These are phyloP conservation scores for Percina caprodes DNA, from an alignment of 2,113 vertebrate genomes.

Conservation along the genomic window DNA sequence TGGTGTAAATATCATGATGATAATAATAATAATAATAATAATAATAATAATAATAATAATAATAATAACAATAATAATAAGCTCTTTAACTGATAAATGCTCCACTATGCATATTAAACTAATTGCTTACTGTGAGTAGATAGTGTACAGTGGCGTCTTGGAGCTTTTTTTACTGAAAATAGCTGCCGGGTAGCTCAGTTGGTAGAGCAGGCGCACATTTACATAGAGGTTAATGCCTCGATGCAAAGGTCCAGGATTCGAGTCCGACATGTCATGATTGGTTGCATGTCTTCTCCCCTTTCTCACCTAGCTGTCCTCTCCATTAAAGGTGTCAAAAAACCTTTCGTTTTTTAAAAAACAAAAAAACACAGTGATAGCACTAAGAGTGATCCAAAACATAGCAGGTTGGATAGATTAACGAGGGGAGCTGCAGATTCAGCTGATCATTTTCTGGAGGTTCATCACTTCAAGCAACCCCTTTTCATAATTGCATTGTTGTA, in stretches of 20 bases:
- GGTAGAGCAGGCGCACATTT: too few species aligned
- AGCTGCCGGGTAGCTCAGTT: neutral
- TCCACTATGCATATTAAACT: neutral
- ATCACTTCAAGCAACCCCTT: neutral
- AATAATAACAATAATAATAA: too few species aligned
- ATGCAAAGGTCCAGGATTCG: too few species aligned
- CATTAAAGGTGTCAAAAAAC: too few species aligned
- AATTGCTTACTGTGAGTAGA: neutral
- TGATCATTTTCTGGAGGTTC: neutral
- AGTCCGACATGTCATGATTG: too few species aligned
- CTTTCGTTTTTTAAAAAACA: too few species aligned
- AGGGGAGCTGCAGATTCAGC: neutral
- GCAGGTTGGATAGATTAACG: neutral
- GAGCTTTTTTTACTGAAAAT: neutral
- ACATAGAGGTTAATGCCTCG: too few species aligned
- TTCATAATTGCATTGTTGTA: neutral
- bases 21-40: too few species aligned
- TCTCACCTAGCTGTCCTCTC: too few species aligned
- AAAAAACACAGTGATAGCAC: neutral
- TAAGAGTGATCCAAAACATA: neutral
- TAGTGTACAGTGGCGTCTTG: neutral
- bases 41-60: too few species aligned
- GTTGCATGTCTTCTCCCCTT: too few species aligned
- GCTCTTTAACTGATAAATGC: neutral
- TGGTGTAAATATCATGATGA: neutral